Base-by-base conservation (phyloP, 2,113 vertebrate genomes). In the Charina bottae region DNA sequence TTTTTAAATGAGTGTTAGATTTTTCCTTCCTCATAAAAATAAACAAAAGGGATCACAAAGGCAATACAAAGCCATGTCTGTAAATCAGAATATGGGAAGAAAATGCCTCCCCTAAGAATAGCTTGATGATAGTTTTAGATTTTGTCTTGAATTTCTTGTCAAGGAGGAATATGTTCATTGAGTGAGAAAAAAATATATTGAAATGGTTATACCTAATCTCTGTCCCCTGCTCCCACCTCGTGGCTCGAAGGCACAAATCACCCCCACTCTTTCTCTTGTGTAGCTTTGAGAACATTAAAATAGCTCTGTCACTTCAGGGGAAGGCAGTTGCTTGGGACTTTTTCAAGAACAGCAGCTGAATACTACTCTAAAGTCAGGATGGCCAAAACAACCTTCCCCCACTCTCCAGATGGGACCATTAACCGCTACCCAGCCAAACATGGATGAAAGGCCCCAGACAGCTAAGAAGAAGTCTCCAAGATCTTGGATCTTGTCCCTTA, bases 31-130 rank as follows among this genome's bases (percentile, higher is more conserved):
- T 68, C 85, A 93, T 91, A 83, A 91, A 85, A 91, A 91, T 33
- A 56, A 85, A 60, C 83, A 93, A 49, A 83, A 49, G n/a, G 42
- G 86, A 85, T 91, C 58, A 91, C 90, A 91, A 72, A 93, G 37
- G 86, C 89, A 93, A 55, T 46, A 62, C 68, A 93, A 68, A 93
- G 83, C 15, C 17, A 84, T 60, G 58, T 72, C 83, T 84, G 85
- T 93, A 90, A 90, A 64, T 88, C 85, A 93, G 68, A 42, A 54
- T 33, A 26, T 23, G 62, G 54, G 46, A 64, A 62, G n/a, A 62
- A 84, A 46, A 19, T 24, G 24, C 19, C 24, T 55, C 85, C 89
- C 72, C 24, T 60, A 87, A 93, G 64, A 49, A 93, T 37, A 55
- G 9, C 2, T 28, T 55, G 56, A 53, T 90, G 68, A 46, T 90